Conservation (phyloP, 2,113 vertebrate species). For the Genyomyrus donnyi region DNA sequence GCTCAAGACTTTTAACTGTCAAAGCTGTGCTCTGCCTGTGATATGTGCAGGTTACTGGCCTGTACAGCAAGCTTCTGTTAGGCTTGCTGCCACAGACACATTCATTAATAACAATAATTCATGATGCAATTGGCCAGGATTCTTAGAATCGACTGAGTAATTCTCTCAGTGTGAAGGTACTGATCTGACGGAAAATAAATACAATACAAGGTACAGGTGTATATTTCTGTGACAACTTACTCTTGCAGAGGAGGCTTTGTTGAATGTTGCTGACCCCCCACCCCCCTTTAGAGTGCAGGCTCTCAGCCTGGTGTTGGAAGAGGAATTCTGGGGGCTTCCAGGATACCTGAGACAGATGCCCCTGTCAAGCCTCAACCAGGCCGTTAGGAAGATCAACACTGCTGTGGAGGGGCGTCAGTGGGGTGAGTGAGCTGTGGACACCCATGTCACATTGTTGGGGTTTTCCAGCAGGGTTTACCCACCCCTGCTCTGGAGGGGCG, state of each 20-base stretch:
- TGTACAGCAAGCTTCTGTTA: background rate
- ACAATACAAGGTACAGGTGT: background rate
- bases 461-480: background rate
- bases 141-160: background rate
- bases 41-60: background rate
- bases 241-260: background rate
- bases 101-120: background rate
- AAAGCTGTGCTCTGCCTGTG: background rate
- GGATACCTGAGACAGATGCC: conserved; percentile 55
- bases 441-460: no score
- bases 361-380: conserved; percentile 52
- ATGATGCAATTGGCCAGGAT: background rate
- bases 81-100: background rate
- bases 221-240: background rate
- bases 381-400: conserved; percentile 49
- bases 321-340: conserved; percentile 51
- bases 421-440: conserved; percentile 36
- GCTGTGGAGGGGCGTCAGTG: conserved; percentile 21
- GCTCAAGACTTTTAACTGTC: background rate
- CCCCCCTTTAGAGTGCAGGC: conserved; percentile 12
- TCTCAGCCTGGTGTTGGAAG: conserved; percentile 42
- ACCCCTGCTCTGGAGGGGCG: background rate
- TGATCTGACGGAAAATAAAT: background rate
- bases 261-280: background rate
- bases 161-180: background rate